phyloP scores from a whole-genome alignment of 2,113 vertebrate genomes.

The Halcyon malimbica region DNA sequence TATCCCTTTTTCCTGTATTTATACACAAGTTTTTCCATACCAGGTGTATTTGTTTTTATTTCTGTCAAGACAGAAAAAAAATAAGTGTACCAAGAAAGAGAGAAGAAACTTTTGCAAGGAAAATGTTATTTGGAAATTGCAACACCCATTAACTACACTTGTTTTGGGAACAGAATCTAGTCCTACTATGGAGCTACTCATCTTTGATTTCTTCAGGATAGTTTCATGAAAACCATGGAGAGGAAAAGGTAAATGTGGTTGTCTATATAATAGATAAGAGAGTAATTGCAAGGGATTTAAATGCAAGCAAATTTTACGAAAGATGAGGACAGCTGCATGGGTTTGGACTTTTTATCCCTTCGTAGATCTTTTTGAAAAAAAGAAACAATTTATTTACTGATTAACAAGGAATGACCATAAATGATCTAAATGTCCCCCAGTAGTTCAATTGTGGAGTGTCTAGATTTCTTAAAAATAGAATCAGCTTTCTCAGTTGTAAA shows the following conservation, averaged over 20 bases:
- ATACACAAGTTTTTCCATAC: conserved; percentile 14
- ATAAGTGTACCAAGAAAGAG: neutral
- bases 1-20: conserved; percentile 52
- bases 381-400: neutral
- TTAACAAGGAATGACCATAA: neutral
- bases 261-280: neutral
- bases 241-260: neutral
- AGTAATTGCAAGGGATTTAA: neutral
- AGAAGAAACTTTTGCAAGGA: neutral
- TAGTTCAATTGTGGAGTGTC: neutral
- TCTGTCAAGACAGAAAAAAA: neutral
- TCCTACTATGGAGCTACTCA: neutral
- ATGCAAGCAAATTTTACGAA: neutral
- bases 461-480: neutral
- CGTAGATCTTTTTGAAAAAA: neutral
- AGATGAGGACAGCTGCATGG: neutral
- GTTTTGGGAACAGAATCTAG: neutral
- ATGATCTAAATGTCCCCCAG: neutral
- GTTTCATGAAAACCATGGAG: neutral
- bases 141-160: neutral
- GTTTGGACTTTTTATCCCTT: neutral
- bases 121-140: neutral
- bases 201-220: neutral
- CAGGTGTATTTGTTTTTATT: conserved; percentile 53
- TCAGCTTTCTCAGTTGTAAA: neutral